A percentile compares a stretch with the other conserved stretches of the same genome.
These are phyloP conservation scores for Perdita meconis DNA, from an alignment of 2,888 invertebrate genomes.

Conservation along the genomic window DNA sequence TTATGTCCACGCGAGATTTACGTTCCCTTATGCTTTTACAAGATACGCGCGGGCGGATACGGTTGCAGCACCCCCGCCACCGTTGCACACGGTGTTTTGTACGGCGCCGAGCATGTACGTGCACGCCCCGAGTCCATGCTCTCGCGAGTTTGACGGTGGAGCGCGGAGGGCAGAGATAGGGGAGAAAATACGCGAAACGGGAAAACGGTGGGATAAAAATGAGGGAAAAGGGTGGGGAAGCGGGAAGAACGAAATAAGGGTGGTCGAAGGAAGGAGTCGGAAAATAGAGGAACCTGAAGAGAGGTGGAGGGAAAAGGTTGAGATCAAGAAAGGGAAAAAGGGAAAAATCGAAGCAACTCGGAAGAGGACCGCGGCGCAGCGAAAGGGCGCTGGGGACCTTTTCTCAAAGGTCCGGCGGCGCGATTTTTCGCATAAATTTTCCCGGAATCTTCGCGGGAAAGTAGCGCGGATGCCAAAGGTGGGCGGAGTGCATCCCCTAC, in stretches of 20 bases:
- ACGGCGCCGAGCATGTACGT: not conserved
- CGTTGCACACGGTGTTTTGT: constrained; percentile 14
- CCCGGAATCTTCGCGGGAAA: not conserved
- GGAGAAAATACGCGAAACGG: not conserved
- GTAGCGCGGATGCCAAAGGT: not conserved
- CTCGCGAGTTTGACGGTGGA: not conserved
- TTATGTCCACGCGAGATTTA: constrained; percentile 79
- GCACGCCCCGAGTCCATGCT: not conserved
- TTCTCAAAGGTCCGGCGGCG: constrained; percentile 8
- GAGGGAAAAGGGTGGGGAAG: too few species aligned
- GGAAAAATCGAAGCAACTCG: not conserved
- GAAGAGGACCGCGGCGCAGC: not conserved
- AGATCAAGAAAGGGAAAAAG: not conserved
- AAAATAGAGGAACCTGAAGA: not conserved
- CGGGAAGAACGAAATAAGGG: not conserved
- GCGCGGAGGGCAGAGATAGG: not conserved
- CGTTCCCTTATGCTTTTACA: constrained; percentile 72
- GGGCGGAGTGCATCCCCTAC: not conserved
- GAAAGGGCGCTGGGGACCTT: not conserved
- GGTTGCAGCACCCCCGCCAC: constrained; percentile 30
- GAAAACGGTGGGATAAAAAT: not conserved
- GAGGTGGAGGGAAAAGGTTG: not conserved
- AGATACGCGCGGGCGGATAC: constrained; percentile 56
- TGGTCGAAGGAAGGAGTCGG: not conserved
- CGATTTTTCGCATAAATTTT: constrained; percentile 30